Evolutionary conservation across 2,113 vertebrate genomes (phyloP).

Genomic region (Charadrius vociferus): DNA sequence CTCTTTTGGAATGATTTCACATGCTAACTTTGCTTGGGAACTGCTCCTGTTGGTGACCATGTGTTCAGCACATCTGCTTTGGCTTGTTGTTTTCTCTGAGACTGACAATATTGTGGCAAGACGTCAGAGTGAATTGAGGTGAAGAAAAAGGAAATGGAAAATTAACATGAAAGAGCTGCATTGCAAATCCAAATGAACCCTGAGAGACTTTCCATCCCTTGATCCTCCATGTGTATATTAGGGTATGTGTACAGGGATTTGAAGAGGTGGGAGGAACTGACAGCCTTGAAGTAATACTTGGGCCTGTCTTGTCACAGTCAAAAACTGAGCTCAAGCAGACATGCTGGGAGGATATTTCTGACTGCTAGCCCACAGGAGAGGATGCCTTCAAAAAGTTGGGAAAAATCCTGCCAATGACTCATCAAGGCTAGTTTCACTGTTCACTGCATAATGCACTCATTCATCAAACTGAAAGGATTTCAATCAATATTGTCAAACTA

Average conservation of each 20-base stretch:
- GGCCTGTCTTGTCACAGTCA: slow-evolving; percentile 28
- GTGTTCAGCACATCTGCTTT: slow-evolving; percentile 72
- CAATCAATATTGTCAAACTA: neutral
- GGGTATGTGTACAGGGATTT: neutral
- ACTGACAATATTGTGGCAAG: slow-evolving; percentile 67
- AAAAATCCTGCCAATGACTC: slow-evolving; percentile 34
- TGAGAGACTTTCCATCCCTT: slow-evolving; percentile 14
- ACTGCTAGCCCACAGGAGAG: neutral
- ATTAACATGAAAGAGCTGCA: slow-evolving; percentile 40
- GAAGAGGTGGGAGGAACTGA: slow-evolving; percentile 5
- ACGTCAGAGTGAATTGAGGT: slow-evolving; percentile 54
- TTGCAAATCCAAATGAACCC: slow-evolving; percentile 5
- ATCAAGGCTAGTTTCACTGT: neutral
- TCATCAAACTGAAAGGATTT: slow-evolving; percentile 23
- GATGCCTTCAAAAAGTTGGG: slow-evolving; percentile 23
- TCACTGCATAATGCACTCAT: neutral
- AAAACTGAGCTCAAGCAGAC: neutral
- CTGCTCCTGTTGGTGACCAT: slow-evolving; percentile 66
- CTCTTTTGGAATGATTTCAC: slow-evolving; percentile 59
- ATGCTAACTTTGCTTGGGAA: slow-evolving; percentile 66
- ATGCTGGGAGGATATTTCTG: neutral
- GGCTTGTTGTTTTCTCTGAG: slow-evolving; percentile 64
- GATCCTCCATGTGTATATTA: neutral
- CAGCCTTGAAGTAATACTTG: slow-evolving; percentile 15
- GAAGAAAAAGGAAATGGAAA: slow-evolving; percentile 39